phyloP scores from a whole-genome alignment of 2,113 vertebrate species.

The Beaufortia kweichowensis region DNA sequence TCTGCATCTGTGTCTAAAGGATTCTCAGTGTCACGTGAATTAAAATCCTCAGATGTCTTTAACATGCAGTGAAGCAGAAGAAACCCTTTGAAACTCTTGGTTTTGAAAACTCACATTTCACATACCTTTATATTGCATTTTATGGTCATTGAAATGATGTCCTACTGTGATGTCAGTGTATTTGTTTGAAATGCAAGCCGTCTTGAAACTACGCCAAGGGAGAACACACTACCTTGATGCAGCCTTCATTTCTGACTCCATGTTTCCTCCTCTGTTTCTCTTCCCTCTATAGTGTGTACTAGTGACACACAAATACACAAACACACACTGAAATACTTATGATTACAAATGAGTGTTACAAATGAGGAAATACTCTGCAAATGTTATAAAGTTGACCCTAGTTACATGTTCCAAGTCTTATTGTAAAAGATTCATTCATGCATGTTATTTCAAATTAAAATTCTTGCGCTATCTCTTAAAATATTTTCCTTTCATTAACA shows the following conservation, averaged over 20 bases:
- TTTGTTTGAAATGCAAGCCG: slow-evolving; percentile 6
- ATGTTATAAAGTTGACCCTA: not conserved
- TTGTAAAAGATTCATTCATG: no score
- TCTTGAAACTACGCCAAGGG: not conserved
- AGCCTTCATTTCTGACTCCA: slow-evolving; percentile 2
- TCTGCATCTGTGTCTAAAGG: not conserved
- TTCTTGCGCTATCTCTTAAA: no score
- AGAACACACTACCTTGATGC: not conserved
- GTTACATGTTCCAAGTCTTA: no score
- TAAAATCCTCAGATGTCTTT: not conserved
- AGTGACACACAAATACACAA: slow-evolving; percentile 32
- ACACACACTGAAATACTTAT: not conserved
- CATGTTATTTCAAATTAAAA: no score
- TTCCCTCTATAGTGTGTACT: slow-evolving; percentile 21
- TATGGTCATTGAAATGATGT: not conserved
- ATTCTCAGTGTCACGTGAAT: not conserved
- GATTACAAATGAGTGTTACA: not conserved
- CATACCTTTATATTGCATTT: not conserved
- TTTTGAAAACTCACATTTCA: not conserved
- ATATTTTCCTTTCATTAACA: no score
- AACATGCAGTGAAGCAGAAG: not conserved
- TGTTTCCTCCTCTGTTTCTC: not conserved
- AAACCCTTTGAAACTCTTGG: not conserved
- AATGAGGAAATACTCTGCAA: not conserved
- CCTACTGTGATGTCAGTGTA: not conserved